Conservation (phyloP, 2,113 vertebrate genomes). For the Lota lota region DNA sequence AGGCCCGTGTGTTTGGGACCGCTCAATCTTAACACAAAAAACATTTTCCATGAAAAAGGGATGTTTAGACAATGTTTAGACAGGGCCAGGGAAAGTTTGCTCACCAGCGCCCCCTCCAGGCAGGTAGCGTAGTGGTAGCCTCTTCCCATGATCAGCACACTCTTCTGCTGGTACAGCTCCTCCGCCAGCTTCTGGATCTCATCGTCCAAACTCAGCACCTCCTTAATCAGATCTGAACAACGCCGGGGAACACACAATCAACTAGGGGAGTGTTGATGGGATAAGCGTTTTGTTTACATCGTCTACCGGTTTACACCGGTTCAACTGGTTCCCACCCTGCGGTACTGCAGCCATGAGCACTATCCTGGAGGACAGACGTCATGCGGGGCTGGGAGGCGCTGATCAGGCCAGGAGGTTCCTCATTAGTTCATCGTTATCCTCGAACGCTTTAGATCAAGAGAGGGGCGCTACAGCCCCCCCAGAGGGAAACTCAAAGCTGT, state of each 20-base stretch:
- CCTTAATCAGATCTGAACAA: constrained; percentile 88
- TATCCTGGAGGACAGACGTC: constrained; percentile 6
- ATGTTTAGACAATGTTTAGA: too few relatives aligned
- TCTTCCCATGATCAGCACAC: constrained; percentile 96
- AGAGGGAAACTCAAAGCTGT: constrained; percentile 15
- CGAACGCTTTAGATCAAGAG: constrained; percentile 56
- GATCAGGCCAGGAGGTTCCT: constrained; percentile 35
- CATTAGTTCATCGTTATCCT: constrained; percentile 42
- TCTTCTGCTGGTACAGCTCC: constrained; percentile 96
- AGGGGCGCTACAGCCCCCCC: constrained; percentile 4
- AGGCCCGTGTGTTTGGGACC: too few relatives aligned
- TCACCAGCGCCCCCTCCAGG: constrained; percentile 93
- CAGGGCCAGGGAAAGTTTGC: constrained; percentile 20
- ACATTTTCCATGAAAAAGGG: too few relatives aligned
- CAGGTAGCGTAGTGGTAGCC: constrained; percentile 97
- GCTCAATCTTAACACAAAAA: too few relatives aligned
- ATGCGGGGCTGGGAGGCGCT: constrained; percentile 19
- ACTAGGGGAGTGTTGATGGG: not conserved
- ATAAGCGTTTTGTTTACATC: too few relatives aligned
- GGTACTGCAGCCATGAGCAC: too few relatives aligned
- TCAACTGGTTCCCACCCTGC: too few relatives aligned
- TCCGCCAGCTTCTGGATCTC: constrained; percentile 93
- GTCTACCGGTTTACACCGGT: too few relatives aligned
- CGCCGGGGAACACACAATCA: not conserved
- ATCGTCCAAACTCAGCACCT: constrained; percentile 92